Base-by-base conservation (phyloP, 2,797 vertebrate genomes). In the Malurus splendens region DNA sequence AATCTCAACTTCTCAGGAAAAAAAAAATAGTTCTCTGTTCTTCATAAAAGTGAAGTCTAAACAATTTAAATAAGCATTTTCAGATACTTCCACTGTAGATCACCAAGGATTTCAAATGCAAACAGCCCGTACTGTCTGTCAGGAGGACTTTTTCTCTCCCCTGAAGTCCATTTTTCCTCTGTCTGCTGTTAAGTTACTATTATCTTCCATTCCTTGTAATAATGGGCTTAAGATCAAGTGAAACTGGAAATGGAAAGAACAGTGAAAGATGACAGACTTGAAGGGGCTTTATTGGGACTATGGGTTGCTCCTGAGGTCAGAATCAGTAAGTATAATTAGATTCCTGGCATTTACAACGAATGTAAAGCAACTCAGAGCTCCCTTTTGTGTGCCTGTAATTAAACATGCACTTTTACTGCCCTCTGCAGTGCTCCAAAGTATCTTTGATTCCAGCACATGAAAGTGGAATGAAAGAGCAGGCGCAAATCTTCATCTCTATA, bases 391-490 rank as follows among this genome's bases (percentile, higher is more conserved):
- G 86, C 55, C 19, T 59, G 88, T 91, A 95, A 94, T 96, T 96
- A 94, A 94, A 95, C 87, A 92, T 48, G 93, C 94, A 93, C 94
- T 95, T 83, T 80, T 96, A 88, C 94, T 91, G 95, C 95, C 94
- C 94, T 96, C 95, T 96, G 90, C 93, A 95, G 96, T 86, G 73
- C 19, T 77, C 93, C 91, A 66, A 79, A 94, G 90, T 94, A 79
- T 98, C 98, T 97, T 93, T 97, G 92, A 96, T 98, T 97, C 97
- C 93, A 97, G 67, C 95, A 95, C 94, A 93, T 93, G 83, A 97
- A 97, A 86, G 97, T 96, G 62, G 92, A 92, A 30, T 82, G 74
- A 64, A 94, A 94, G 57, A 95, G 90, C 50, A 96, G 80, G 76
- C 76, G 17, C 32, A 90, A 86, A 87, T 92, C 96, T 96, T 90